Evolutionary conservation across 2,797 vertebrate genomes (phyloP).

Genomic region (Sitta carolinensis): DNA sequence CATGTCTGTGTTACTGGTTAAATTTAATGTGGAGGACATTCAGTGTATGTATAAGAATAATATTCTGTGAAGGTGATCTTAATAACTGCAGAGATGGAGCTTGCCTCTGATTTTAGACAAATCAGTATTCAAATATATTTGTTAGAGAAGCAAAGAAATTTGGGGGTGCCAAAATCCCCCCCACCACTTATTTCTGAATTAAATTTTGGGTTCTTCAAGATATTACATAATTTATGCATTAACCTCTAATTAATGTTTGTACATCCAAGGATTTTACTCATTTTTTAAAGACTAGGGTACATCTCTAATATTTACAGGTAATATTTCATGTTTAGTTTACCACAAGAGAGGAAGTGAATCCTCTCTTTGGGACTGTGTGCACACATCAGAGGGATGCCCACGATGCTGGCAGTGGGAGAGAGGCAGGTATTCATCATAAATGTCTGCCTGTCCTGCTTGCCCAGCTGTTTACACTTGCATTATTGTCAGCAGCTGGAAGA

Average conservation of each 20-base stretch:
- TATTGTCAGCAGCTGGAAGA: conserved; percentile 9
- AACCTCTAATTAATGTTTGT: not conserved
- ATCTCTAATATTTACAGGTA: not conserved
- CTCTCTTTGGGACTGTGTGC: not conserved
- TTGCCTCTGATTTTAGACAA: not conserved
- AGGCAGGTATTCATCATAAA: not conserved
- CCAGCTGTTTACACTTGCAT: not conserved
- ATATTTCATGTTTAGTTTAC: not conserved
- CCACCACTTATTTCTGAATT: not conserved
- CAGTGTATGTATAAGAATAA: not conserved
- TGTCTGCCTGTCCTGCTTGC: not conserved
- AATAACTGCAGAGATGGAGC: not conserved
- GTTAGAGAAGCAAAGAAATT: not conserved
- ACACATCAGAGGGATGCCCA: not conserved
- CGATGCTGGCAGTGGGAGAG: not conserved
- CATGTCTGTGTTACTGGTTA: not conserved
- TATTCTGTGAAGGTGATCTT: not conserved
- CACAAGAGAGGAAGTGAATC: not conserved
- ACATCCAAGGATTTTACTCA: not conserved
- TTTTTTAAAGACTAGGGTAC: not conserved
- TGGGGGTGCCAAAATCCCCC: too few species aligned
- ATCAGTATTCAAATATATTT: not conserved
- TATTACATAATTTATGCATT: not conserved
- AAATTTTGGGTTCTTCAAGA: not conserved
- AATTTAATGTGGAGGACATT: not conserved